These are phyloP conservation scores for Hypotaenidia philippensis DNA, from an alignment of 2,797 vertebrate genomes.

Conservation along the genomic window DNA sequence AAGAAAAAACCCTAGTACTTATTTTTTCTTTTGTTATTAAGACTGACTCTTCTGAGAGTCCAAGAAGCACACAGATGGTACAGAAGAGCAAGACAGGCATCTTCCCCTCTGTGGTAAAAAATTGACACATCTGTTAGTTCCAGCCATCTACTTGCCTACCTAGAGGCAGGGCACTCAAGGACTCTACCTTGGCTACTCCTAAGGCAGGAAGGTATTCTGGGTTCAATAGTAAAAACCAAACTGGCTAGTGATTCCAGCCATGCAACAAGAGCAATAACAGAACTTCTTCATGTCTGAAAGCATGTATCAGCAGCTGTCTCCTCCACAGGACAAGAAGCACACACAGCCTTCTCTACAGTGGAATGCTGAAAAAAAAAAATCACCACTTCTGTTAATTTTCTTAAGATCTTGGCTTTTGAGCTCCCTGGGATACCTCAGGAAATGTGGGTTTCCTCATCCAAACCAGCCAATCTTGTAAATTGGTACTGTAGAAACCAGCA, in stretches of 20 bases:
- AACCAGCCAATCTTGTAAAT: conserved; percentile 69
- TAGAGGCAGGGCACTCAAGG: neutral
- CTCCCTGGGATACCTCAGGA: conserved; percentile 63
- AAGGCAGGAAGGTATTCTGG: neutral
- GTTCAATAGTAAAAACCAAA: neutral
- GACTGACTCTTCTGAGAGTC: neutral
- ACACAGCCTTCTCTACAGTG: neutral
- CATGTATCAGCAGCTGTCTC: neutral
- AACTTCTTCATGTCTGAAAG: neutral
- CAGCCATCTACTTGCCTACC: neutral
- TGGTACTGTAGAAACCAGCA: conserved; percentile 55
- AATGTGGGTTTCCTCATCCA: conserved; percentile 66
- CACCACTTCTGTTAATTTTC: conserved; percentile 30
- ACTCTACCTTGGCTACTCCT: neutral
- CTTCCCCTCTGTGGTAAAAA: neutral
- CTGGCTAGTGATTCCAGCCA: neutral
- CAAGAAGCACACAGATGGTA: neutral
- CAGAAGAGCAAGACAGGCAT: neutral
- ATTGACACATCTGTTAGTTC: neutral
- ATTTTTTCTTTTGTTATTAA: neutral
- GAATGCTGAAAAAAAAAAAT: neutral
- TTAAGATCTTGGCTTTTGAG: conserved; percentile 27
- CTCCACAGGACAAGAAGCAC: neutral
- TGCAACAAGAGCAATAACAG: neutral
- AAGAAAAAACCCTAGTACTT: neutral